Base-by-base conservation (phyloP, 2,113 vertebrate genomes). In the Sphaerodactylus townsendi region DNA sequence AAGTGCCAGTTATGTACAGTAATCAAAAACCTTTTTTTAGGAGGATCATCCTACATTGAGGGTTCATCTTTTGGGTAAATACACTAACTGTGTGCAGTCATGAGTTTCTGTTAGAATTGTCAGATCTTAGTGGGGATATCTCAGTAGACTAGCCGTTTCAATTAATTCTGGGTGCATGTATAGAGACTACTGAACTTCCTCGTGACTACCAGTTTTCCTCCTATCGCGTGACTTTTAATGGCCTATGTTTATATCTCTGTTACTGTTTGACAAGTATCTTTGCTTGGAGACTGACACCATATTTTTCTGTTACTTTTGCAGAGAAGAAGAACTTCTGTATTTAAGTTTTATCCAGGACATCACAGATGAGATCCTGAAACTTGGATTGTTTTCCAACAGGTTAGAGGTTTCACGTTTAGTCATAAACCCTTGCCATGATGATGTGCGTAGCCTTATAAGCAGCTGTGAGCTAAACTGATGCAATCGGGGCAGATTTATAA, bases 321-420 rank as follows among this genome's bases (percentile, higher is more conserved):
- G 99, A 90, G 97, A 98, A 85, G 98, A 99, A 88, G 98, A 99
- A 89, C 90, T 98, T 56, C 87, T 95, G 85, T 99, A 99, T 94
- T 96, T 99, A 69, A 96, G 95, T 89, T 99, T 99, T 91, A 97
- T 99, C 89, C 96, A 97, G 92, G 97, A 97, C 86, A 88, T 99
- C 84, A 99, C 99, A 77, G 97, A 97, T 86, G 98, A 99, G 71
- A 98, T 99, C 92, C 95, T 99, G 93, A 96, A 92, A 88, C 95
- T 97, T 39, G 97, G 96, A 56, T 91, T 98, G 28, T 98, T 97
- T 95, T 98, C 98, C 87, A 95, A 98, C 95, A 98, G 98, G 98
- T 99, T 83, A 66, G 95, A 86, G 91, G 70, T 2, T 0, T 44
- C 10, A 82, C 4, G 28, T 90, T 89, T 68, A 69, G 0, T 80